Evolutionary conservation across 2,888 invertebrate species (phyloP).

Genomic region (Oasisia sp.): DNA sequence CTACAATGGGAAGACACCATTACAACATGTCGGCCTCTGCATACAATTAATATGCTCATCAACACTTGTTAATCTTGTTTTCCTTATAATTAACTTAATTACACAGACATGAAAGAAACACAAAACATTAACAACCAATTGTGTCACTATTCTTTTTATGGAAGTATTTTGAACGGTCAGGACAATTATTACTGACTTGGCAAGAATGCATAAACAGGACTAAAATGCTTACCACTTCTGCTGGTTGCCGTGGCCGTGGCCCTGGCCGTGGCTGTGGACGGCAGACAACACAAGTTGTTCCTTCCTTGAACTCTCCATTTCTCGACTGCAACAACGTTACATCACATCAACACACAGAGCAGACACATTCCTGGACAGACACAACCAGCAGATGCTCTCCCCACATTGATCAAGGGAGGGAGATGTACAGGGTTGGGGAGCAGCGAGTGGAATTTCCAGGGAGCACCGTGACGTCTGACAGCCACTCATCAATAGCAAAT

Average conservation of each 20-base stretch:
- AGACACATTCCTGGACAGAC: background rate
- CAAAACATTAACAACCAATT: background rate
- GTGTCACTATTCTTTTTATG: background rate
- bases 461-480: background rate
- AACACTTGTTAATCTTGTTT: background rate
- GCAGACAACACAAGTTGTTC: background rate
- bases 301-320: background rate
- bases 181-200: background rate
- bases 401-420: background rate
- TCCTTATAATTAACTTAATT: background rate
- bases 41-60: background rate
- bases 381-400: background rate
- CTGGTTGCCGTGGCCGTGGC: background rate
- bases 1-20: no score
- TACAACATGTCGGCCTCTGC: no score
- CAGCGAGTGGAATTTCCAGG: background rate
- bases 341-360: background rate
- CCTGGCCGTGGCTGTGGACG: no score
- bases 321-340: background rate
- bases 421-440: background rate
- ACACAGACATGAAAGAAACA: background rate
- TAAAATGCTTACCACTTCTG: slow-evolving; percentile 1
- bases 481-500: background rate
- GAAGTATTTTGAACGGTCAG: background rate
- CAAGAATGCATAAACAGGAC: background rate